Base-by-base conservation (phyloP, 2,797 vertebrate genomes). In the Anomalospiza imberbis region DNA sequence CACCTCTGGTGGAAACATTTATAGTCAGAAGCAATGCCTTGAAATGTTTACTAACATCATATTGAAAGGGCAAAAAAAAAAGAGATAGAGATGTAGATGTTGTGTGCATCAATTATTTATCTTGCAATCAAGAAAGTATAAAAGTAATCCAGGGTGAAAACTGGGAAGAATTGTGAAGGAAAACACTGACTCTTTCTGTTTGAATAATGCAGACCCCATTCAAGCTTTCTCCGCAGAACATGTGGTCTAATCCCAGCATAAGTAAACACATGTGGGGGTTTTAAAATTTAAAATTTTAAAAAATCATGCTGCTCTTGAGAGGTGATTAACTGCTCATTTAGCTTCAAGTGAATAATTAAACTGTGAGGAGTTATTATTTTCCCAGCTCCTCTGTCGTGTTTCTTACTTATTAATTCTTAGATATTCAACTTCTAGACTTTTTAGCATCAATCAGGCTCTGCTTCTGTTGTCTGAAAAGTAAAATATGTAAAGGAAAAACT, bases 291-390 rank as follows among this genome's bases (percentile, higher is more conserved):
- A 42, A 16, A 8, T 31, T 31, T 31, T 76, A 85, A 2, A 66
- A 89, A 94, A 71, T 60, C 82, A 24, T 86, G 72, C 66, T 82
- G 66, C 60, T 91, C 47, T 89, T 88, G 82, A 68, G 61, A 85
- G 66, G 58, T 55, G 76, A 67, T 82, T 95, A 91, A 92, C 91
- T 91, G 67, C 34, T 93, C 54, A 67, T 77, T 90, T 93, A 82
- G 63, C 74, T 92, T 84, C 67, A 57, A 85, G 70, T 81, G 58
- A 95, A 84, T 80, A 95, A 95, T 89, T 77, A 88, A 96, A 84
- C 45, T 79, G 29, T 24, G 42, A 80, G 40, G 66, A 86, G 51
- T 88, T 82, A 24, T 40, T 94, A 50, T 95, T 94, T 91, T 95
- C 40, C 74, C 91, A 24, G 38, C n/a, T 92, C n/a, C 53, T 38